Percentiles rank a stretch among this genome's conserved stretches.
Conservation (phyloP, 2,797 vertebrate species). For the Arnoldichthys spilopterus region DNA sequence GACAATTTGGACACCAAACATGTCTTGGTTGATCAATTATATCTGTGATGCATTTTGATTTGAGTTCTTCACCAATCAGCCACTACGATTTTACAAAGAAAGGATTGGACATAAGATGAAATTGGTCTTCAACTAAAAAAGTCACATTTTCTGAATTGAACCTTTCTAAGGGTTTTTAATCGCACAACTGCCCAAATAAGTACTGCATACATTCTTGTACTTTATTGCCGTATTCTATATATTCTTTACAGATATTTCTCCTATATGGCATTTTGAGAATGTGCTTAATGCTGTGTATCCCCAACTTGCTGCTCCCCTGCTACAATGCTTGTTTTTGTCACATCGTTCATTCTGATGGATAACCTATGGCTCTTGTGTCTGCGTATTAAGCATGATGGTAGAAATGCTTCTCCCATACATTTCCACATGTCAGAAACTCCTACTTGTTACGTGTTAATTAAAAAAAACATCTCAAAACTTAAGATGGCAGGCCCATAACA, state of each 20-base stretch:
- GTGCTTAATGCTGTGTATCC: not conserved
- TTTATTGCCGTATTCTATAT: not conserved
- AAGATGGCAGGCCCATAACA: not conserved
- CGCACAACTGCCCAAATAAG: not conserved
- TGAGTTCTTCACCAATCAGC: too few relatives aligned
- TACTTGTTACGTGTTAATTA: conserved; percentile 11
- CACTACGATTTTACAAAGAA: too few relatives aligned
- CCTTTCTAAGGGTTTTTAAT: not conserved
- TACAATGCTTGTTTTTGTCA: not conserved
- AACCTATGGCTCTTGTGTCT: conserved; percentile 4
- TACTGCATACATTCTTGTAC: not conserved
- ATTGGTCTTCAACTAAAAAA: not conserved
- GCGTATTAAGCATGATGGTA: not conserved
- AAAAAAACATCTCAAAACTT: not conserved
- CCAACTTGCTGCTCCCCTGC: not conserved
- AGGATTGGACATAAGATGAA: not conserved
- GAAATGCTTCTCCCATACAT: not conserved
- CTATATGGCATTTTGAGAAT: not conserved
- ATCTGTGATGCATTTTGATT: too few relatives aligned
- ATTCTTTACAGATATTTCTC: not conserved
- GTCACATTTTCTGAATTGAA: not conserved
- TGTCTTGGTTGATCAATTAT: not conserved
- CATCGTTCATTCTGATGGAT: conserved; percentile 5
- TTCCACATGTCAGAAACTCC: not conserved
- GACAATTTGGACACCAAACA: too few relatives aligned